Evolutionary conservation across 2,888 invertebrate species (phyloP).

Genomic region (Scaptomyza cyrtandrae): DNA sequence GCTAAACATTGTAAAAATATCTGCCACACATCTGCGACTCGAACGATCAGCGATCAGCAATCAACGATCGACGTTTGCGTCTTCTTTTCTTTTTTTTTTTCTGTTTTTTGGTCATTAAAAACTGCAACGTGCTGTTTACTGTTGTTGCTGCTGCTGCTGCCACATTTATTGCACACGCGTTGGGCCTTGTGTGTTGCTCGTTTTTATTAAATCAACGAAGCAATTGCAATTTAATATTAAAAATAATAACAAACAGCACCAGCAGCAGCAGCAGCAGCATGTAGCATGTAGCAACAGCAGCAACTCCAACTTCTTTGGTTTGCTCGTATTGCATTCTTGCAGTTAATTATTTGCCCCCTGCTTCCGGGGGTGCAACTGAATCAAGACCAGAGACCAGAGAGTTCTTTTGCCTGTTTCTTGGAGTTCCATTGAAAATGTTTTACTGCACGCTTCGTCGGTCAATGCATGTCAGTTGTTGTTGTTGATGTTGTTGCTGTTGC

Average conservation of each 20-base stretch:
- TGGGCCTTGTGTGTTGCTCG: constrained; percentile 68
- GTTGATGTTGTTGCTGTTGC: constrained; percentile 49
- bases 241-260: constrained; percentile 80
- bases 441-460: constrained; percentile 77
- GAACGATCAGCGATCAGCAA: constrained; percentile 70
- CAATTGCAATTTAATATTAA: constrained; percentile 82
- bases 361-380: constrained; percentile 23
- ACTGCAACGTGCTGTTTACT: constrained; percentile 78
- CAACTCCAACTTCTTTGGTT: constrained; percentile 41
- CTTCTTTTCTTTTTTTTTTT: constrained; percentile 26
- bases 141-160: constrained; percentile 57
- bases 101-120: constrained; percentile 75
- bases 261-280: constrained; percentile 28
- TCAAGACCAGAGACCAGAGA: constrained; percentile 26
- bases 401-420: constrained; percentile 60
- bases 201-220: constrained; percentile 79
- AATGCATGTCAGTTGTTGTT: constrained; percentile 70
- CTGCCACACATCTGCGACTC: constrained; percentile 68
- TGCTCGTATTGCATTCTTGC: constrained; percentile 80
- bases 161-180: constrained; percentile 70
- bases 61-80: constrained; percentile 53
- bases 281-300: constrained; percentile 39
- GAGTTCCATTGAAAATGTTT: constrained; percentile 78
- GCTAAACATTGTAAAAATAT: constrained; percentile 78
- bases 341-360: constrained; percentile 72